Percentiles rank a stretch among this genome's conserved stretches.
Evolutionary conservation across 2,113 vertebrate species (phyloP).

Genomic region (Protobothrops flavoviridis): DNA sequence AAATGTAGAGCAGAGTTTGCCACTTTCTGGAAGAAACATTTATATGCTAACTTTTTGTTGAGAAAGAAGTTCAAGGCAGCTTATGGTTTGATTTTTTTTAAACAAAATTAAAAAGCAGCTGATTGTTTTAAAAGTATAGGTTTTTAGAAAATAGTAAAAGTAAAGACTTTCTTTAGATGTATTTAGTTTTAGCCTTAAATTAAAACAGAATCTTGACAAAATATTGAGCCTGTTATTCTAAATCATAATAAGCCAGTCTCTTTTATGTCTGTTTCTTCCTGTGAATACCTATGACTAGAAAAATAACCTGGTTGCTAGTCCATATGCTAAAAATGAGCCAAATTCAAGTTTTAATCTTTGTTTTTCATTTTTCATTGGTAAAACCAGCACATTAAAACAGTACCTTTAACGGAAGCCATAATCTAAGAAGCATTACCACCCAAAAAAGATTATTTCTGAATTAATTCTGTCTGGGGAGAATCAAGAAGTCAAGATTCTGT

Average conservation of each 20-base stretch:
- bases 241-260: not conserved
- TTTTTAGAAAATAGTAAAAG: not conserved
- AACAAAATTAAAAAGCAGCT: not conserved
- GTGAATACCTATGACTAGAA: not conserved
- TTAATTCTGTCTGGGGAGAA: not conserved
- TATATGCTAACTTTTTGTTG: not conserved
- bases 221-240: not conserved
- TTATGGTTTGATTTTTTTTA: not conserved
- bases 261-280: not conserved
- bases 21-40: not conserved
- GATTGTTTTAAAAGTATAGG: not conserved
- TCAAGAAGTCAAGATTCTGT: not conserved
- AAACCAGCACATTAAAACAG: not conserved
- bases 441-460: not conserved
- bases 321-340: not conserved
- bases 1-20: not conserved
- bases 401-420: not conserved
- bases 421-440: fast-evolving
- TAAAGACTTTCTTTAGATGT: not conserved
- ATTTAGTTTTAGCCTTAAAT: not conserved
- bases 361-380: not conserved
- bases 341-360: not conserved
- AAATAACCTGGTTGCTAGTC: not conserved
- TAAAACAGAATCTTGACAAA: not conserved
- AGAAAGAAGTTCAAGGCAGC: not conserved